Evolutionary conservation across 2,888 invertebrate species (phyloP).

Genomic region (Volucella inflata): DNA sequence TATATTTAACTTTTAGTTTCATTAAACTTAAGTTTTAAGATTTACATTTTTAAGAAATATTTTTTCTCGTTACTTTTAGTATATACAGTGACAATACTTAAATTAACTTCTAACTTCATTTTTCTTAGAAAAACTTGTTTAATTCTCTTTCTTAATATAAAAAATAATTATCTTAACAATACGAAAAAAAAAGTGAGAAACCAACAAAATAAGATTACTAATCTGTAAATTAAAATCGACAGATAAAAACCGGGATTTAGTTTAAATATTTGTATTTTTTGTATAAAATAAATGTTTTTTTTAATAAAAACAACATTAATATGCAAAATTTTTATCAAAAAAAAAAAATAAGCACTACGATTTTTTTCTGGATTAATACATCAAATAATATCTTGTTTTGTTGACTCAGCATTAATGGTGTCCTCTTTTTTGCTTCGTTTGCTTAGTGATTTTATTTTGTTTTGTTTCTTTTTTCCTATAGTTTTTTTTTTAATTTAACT

Average conservation of each 20-base stretch:
- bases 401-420: conserved; percentile 51
- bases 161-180: conserved; percentile 6
- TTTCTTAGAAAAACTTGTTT: conserved; percentile 43
- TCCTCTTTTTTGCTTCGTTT: conserved; percentile 35
- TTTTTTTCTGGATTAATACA: conserved; percentile 44
- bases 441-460: conserved; percentile 17
- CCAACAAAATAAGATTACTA: conserved; percentile 41
- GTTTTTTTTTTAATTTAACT: conserved; percentile 61
- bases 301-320: conserved; percentile 13
- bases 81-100: conserved; percentile 42
- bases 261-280: conserved; percentile 1
- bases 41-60: conserved; percentile 16
- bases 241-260: conserved; percentile 33
- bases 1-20: conserved; percentile 13
- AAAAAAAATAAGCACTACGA: conserved; percentile 16
- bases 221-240: conserved; percentile 8
- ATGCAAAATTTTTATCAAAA: conserved; percentile 37
- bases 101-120: conserved; percentile 12
- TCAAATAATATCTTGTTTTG: conserved; percentile 50
- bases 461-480: conserved; percentile 14
- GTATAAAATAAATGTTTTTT: conserved; percentile 6
- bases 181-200: conserved; percentile 33
- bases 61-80: conserved; percentile 18
- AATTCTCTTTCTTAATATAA: conserved; percentile 26
- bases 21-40: conserved; percentile 17